phyloP scores from a whole-genome alignment of 2,888 invertebrate genomes.

The Micropterix aruncella region DNA sequence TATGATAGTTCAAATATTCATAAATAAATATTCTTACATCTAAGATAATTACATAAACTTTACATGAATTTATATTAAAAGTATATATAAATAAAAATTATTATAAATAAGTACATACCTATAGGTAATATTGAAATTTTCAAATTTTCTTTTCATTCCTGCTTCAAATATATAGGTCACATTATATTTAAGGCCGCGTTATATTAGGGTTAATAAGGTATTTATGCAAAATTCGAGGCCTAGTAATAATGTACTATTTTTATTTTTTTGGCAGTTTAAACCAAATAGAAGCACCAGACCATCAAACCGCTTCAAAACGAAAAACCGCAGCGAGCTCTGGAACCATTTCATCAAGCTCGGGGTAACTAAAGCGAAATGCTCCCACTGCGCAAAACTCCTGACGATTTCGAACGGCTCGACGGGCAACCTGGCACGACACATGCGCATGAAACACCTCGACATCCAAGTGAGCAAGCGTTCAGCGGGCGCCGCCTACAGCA shows the following conservation, averaged over 20 bases:
- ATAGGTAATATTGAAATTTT: too few relatives aligned
- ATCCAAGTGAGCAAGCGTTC: not conserved
- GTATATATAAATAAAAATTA: too few relatives aligned
- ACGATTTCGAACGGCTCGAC: not conserved
- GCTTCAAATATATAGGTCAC: too few relatives aligned
- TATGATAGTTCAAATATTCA: too few relatives aligned
- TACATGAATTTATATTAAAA: too few relatives aligned
- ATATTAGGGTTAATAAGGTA: not conserved
- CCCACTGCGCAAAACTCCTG: not conserved
- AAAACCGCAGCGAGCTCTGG: not conserved
- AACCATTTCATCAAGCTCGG: not conserved
- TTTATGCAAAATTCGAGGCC: not conserved
- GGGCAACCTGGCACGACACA: not conserved
- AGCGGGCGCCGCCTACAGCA: not conserved
- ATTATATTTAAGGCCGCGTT: too few relatives aligned
- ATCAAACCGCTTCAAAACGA: too few relatives aligned
- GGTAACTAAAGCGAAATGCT: not conserved
- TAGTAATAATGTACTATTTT: not conserved
- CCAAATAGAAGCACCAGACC: too few relatives aligned
- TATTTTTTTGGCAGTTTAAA: not conserved
- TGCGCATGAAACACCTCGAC: not conserved
- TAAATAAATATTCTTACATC: too few relatives aligned
- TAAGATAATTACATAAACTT: too few relatives aligned
- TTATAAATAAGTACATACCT: too few relatives aligned
- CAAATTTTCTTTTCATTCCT: too few relatives aligned